Percentiles rank a stretch among this genome's conserved stretches.
These are phyloP conservation scores for Melopsittacus undulatus DNA, from an alignment of 2,797 vertebrate species.

Conservation along the genomic window DNA sequence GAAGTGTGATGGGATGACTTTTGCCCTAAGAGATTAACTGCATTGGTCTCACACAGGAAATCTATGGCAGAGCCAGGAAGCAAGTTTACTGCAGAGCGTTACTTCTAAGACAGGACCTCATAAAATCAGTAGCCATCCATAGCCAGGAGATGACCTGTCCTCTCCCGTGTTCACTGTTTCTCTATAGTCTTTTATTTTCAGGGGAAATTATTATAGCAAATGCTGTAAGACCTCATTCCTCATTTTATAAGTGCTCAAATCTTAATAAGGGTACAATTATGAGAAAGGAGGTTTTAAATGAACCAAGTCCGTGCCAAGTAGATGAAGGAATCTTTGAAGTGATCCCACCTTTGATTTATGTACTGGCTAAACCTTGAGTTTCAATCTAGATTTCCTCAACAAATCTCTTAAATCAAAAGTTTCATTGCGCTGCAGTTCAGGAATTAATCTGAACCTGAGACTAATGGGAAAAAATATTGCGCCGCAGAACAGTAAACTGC, in stretches of 20 bases:
- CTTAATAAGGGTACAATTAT: constrained; percentile 54
- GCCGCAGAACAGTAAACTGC: constrained; percentile 49
- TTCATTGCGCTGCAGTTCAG: constrained; percentile 47
- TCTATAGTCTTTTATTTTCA: constrained; percentile 44
- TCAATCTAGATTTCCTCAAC: constrained; percentile 68
- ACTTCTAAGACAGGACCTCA: constrained; percentile 29
- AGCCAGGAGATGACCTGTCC: constrained; percentile 40
- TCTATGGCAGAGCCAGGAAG: constrained; percentile 60
- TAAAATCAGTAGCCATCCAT: constrained; percentile 64
- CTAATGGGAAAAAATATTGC: constrained; percentile 47
- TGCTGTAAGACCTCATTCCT: constrained; percentile 42
- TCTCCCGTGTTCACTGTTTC: not conserved
- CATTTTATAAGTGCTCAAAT: constrained; percentile 56
- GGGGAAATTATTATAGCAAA: constrained; percentile 46
- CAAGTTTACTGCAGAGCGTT: constrained; percentile 58
- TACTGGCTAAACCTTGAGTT: constrained; percentile 56
- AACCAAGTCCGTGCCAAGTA: constrained; percentile 40
- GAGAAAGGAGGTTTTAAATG: constrained; percentile 52
- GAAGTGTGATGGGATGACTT: constrained; percentile 51
- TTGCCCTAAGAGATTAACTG: constrained; percentile 63
- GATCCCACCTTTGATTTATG: constrained; percentile 69
- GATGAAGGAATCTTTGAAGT: constrained; percentile 69
- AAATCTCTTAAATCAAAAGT: constrained; percentile 71
- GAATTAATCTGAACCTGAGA: constrained; percentile 62
- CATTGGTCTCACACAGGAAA: constrained; percentile 62